Evolutionary conservation across 2,888 invertebrate species (phyloP), one percentile per base, ranked within the genome.

Genomic region (Argyra leucocephala): DNA sequence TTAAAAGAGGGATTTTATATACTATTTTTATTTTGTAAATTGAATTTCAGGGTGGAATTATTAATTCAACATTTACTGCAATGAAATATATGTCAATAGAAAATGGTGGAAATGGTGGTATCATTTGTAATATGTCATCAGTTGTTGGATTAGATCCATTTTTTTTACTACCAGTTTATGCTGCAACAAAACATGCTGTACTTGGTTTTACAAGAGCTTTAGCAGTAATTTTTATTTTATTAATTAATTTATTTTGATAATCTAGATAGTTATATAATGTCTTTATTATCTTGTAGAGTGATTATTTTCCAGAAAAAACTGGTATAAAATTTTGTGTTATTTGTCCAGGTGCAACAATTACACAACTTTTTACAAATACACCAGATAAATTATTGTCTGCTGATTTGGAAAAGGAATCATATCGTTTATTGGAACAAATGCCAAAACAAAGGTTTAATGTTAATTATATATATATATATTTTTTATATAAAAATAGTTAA

Each of bases 81-180:
- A 72, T 81, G 69, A 75, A 78, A 23, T 76, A 78, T 23, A 78
- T 78, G 78, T 69, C 74, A 22, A 73, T 71, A 62, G 72, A 80
- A 66, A 73, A 79, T n/a, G 81, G 81, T 0, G 81, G 82, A 7
- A 75, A 75, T n/a, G 82, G 82, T 1, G 81, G 81, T 2, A 72
- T 79, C 24, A 74, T 82, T 10, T 73, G 76, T 21, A 82, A 81
- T 72, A 76, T 81, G 73, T 76, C 81, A 6, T 81, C 81, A 0
- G 75, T 77, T 1, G 78, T 79, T 3, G 81, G 78, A 0, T 67
- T 81, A n/a, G 73, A 75, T 69, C 78, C 77, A n/a, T 71, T 75
- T 69, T 75, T 76, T 37, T 70, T 76, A 22, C 71, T 80, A 62
- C 81, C 81, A 1, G 75, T 81, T 0, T 81, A 81, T 72, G 75